Percentiles rank a stretch among this genome's conserved stretches.
Evolutionary conservation across 1,140 invertebrate species (phyloP).

Genomic region (Drosophila eugracilis): DNA sequence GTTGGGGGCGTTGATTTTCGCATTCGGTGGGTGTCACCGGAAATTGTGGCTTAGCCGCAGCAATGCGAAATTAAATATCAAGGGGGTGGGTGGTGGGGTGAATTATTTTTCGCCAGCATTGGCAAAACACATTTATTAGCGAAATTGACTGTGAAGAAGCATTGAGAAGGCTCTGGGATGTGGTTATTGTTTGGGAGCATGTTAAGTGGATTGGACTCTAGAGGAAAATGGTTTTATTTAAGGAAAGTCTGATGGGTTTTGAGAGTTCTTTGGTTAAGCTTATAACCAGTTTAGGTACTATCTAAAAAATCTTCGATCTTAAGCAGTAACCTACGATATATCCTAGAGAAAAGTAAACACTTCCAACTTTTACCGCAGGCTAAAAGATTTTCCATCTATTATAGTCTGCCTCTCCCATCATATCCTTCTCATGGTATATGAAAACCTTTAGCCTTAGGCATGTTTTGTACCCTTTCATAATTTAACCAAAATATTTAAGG

Average conservation of each 20-base stretch:
- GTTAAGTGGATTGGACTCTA: constrained; percentile 62
- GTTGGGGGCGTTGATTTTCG: constrained; percentile 40
- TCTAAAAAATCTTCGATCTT: too few species aligned
- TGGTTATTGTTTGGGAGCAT: constrained; percentile 23
- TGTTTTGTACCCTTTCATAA: constrained; percentile 65
- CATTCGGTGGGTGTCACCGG: constrained; percentile 63
- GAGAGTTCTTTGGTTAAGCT: background rate
- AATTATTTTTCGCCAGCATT: constrained; percentile 50
- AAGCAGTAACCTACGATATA: too few species aligned
- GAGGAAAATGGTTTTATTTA: constrained; percentile 11
- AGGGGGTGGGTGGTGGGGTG: constrained; percentile 10
- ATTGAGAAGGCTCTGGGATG: constrained; percentile 15
- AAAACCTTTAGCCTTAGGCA: background rate
- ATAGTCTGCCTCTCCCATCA: background rate
- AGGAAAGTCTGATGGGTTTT: constrained; percentile 1
- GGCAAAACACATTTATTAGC: constrained; percentile 65
- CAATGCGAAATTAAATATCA: constrained; percentile 70
- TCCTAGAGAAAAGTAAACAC: too few species aligned
- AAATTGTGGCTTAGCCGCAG: constrained; percentile 76
- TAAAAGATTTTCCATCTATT: background rate
- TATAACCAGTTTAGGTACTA: background rate
- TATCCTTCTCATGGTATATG: constrained; percentile 3
- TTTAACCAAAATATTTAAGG: constrained; percentile 79
- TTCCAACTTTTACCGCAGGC: constrained; percentile 2
- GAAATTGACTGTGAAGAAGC: constrained; percentile 66